Conservation (phyloP, 2,888 invertebrate species). For the Lithophane ornitopus region DNA sequence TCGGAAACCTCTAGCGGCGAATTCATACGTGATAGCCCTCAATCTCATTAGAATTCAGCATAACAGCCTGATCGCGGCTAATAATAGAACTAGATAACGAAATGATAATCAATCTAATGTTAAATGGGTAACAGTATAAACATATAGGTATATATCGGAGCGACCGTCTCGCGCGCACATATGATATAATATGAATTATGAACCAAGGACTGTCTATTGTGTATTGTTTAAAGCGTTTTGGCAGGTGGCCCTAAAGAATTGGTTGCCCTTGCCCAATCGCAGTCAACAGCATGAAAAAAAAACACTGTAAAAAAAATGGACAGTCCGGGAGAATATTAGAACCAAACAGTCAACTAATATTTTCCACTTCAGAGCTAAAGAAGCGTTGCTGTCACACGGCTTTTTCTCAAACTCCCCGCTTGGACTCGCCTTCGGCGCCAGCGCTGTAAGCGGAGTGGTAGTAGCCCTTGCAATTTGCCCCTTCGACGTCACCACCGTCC, state of each 20-base stretch:
- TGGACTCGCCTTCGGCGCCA: conserved; percentile 89
- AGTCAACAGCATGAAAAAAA: background rate
- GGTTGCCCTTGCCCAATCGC: background rate
- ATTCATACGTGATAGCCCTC: too few relatives aligned
- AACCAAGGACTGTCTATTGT: background rate
- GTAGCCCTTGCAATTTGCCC: conserved; percentile 95
- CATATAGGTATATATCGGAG: too few relatives aligned
- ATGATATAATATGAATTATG: too few relatives aligned
- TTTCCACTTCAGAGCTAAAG: conserved; percentile 80
- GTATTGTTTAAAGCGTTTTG: background rate
- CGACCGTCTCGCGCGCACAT: too few relatives aligned
- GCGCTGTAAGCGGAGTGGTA: conserved; percentile 94
- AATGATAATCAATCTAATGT: too few relatives aligned
- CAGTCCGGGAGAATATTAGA: conserved; percentile 31
- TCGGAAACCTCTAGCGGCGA: too few relatives aligned
- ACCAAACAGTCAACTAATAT: conserved; percentile 32
- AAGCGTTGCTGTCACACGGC: conserved; percentile 78
- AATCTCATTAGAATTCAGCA: too few relatives aligned
- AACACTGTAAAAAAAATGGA: background rate
- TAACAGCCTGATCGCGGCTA: too few relatives aligned
- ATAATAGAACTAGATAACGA: too few relatives aligned
- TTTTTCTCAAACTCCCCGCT: conserved; percentile 79
- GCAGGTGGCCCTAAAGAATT: background rate
- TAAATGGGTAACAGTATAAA: too few relatives aligned
- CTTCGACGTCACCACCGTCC: conserved; percentile 96